Base-by-base conservation (phyloP, 2,888 invertebrate species). In the Chrysomela aeneicollis region DNA sequence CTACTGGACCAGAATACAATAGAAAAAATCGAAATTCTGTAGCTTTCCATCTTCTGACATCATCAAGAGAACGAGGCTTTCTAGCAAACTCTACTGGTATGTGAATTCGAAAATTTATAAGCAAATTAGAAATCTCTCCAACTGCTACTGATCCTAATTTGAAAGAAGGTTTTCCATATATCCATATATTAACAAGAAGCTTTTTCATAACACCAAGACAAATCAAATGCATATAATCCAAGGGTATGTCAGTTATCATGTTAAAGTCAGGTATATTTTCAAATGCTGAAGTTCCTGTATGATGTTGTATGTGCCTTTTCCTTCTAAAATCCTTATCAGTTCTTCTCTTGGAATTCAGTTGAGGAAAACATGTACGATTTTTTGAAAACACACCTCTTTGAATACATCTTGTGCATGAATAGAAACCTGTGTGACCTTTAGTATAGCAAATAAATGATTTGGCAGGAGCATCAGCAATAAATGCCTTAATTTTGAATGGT, bases 11-110 rank as follows among this genome's bases (percentile, higher is more conserved):
- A 17, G 46, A 50, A 62, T 69, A 69, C n/a, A 66, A 42, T 17
- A 66, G 32, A 50, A 71, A 59, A 46, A 46, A 15, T 35, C 68
- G n/a, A 32, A 64, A 67, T 61, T 71, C 70, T 12, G 67, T 70
- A 12, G 71, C 70, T 62, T 70, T 70, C 60, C 60, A 70, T 42
- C 63, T 46, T 18, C 60, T 62, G 26, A 70, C 17, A 19, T 71
- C 61, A 21, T 50, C 18, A 4, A 69, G 18, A 17, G 59, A 54
- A 37, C 69, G 42, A 42, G 65, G 59, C 59, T 63, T 67, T 68
- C 64, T 64, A 50, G 63, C 66, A 52, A 71, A 70, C 22, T 71
- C 68, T 26, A 49, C 32, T n/a, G 66, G 65, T 26, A 67, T 52
- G 59, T 52, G 54, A 26, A 30, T 51, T 59, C 57, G 37, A n/a